Base-by-base conservation (phyloP, 2,888 invertebrate species). In the Pocota personata region DNA sequence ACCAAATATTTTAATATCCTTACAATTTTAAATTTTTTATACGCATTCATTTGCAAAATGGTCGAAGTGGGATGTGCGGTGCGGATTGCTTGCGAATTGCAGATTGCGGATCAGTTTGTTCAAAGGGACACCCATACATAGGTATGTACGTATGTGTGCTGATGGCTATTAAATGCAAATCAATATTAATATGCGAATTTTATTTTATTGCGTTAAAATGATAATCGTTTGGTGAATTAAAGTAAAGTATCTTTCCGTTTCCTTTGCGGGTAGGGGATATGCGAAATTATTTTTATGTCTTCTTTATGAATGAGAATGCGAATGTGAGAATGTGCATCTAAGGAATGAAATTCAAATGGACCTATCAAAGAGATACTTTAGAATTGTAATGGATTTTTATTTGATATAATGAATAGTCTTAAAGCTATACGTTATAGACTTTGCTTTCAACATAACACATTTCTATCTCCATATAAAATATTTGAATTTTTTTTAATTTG, bases 161-260 rank as follows among this genome's bases (percentile, higher is more conserved):
- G 67, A 62, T 69, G 75, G 71, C 64, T 75, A 71, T 76, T 55
- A 84, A 84, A 86, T 86, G 76, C 76, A 86, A 86, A 82, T 82
- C 86, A 82, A 86, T 86, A 57, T 73, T 82, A 82, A 77, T 67
- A 82, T 76, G 64, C 82, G 72, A 67, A 82, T 60, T 77, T 82
- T 76, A 82, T 86, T 77, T 86, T 76, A 86, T 72, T 67, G 82
- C 82, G 48, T 43, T 86, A 66, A 72, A 82, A 76, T 86, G 76
- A 82, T 86, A 72, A 82, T 86, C 76, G 82, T 50, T 24, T 77
- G 72, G 76, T 48, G 40, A 48, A 43, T 76, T 64, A 75, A 80
- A n/a, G n/a, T n/a, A n/a, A 80, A 57, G 19, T 35, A 27, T 43
- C 40, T 46, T 69, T 50, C 16, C 67, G 46, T 16, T 35, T 69